phyloP scores from a whole-genome alignment of 2,113 vertebrate genomes.

The Pungitius pungitius region DNA sequence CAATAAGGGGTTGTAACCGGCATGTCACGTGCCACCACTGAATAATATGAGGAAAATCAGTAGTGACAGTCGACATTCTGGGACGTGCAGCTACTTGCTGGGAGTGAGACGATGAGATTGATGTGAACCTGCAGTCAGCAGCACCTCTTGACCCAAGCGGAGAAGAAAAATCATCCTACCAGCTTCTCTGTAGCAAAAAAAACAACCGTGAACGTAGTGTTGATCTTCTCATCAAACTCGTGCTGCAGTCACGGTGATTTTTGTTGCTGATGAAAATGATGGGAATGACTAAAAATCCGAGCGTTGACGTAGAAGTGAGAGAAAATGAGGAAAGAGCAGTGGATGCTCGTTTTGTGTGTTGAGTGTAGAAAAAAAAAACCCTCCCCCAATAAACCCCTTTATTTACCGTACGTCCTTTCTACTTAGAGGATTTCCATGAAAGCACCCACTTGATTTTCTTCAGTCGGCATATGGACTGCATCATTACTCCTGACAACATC shows the following conservation, averaged over 20 bases:
- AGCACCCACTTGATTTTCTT: conserved; percentile 46
- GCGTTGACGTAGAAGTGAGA: background rate
- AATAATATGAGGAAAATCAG: background rate
- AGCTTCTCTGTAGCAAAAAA: background rate
- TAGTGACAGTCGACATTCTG: background rate
- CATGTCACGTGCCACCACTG: background rate
- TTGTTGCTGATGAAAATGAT: background rate
- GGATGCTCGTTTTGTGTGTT: background rate
- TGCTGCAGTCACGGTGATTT: background rate
- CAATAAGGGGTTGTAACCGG: background rate
- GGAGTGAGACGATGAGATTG: background rate
- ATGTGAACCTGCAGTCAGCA: background rate
- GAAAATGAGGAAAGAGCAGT: background rate
- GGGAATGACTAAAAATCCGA: background rate
- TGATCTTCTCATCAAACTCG: background rate
- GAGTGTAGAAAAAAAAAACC: conserved; percentile 19
- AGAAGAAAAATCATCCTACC: background rate
- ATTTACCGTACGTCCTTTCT: conserved; percentile 20
- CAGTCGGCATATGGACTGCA: conserved; percentile 70
- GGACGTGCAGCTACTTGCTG: background rate
- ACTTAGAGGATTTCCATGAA: conserved; percentile 49
- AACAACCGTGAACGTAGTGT: background rate
- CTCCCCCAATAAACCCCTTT: background rate
- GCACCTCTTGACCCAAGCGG: background rate
- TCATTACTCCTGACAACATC: conserved; percentile 68